Evolutionary conservation across 2,113 vertebrate species (phyloP).

Genomic region (Piaya cayana): DNA sequence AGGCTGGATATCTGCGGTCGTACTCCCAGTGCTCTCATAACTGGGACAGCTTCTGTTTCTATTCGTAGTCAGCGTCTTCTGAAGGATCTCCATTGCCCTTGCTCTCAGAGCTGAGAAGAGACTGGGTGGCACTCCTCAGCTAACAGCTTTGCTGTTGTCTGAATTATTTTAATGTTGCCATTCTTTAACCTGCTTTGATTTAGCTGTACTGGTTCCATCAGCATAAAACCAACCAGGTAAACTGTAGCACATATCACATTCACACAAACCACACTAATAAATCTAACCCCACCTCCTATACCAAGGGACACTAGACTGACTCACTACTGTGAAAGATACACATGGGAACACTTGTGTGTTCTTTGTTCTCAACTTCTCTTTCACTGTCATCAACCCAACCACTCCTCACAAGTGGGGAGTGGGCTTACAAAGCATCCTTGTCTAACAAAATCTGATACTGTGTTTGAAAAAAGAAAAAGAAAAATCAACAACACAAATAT

Average conservation of each 20-base stretch:
- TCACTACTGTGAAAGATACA: neutral
- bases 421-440: neutral
- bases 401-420: neutral
- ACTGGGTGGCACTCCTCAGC: neutral
- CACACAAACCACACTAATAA: neutral
- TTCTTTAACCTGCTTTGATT: neutral
- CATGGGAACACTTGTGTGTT: accelerated
- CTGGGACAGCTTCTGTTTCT: neutral
- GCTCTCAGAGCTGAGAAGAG: neutral
- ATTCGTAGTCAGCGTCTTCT: neutral
- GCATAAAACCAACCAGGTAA: neutral
- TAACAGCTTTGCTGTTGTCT: neutral
- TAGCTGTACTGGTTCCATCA: neutral
- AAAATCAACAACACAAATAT: neutral
- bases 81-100: neutral
- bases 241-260: neutral
- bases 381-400: neutral
- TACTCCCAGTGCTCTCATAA: neutral
- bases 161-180: neutral
- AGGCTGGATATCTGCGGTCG: accelerated
- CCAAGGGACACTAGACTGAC: neutral
- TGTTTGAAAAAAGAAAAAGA: neutral
- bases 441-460: neutral
- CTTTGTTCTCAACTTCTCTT: neutral
- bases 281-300: neutral